Conservation (phyloP, 2,888 invertebrate genomes). For the Microplitis deprimator region DNA sequence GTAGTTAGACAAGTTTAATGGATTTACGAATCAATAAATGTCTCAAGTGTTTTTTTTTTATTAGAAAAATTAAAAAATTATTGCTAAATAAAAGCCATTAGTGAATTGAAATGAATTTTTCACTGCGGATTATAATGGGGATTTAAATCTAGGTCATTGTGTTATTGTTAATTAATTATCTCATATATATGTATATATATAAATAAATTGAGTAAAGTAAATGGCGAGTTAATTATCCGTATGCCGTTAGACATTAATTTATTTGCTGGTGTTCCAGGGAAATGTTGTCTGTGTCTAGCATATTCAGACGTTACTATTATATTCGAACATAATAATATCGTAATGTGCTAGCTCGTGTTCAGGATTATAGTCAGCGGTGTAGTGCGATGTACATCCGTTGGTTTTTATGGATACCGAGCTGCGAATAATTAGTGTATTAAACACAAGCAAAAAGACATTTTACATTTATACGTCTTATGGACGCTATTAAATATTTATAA, state of each 20-base stretch:
- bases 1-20: slow-evolving; percentile 30
- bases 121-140: background rate
- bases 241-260: slow-evolving; percentile 33
- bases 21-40: slow-evolving; percentile 39
- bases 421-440: slow-evolving; percentile 30
- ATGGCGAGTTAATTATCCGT: slow-evolving; percentile 29
- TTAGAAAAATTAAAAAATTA: background rate
- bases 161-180: slow-evolving; percentile 26
- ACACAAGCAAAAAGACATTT: slow-evolving; percentile 10
- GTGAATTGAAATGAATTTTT: background rate
- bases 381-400: slow-evolving; percentile 22
- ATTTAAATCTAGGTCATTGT: slow-evolving; percentile 26
- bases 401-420: slow-evolving; percentile 35
- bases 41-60: background rate
- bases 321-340: slow-evolving; percentile 30
- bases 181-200: background rate
- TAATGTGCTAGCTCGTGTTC: slow-evolving; percentile 11
- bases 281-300: slow-evolving; percentile 16
- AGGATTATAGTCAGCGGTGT: slow-evolving; percentile 13
- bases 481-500: slow-evolving; percentile 13
- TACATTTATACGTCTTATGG: background rate
- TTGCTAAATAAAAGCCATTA: background rate
- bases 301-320: slow-evolving; percentile 19
- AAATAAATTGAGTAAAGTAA: background rate
- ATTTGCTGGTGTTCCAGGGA: slow-evolving; percentile 23